Evolutionary conservation across 2,113 vertebrate genomes (phyloP).

Genomic region (Aspidoscelis tigris): DNA sequence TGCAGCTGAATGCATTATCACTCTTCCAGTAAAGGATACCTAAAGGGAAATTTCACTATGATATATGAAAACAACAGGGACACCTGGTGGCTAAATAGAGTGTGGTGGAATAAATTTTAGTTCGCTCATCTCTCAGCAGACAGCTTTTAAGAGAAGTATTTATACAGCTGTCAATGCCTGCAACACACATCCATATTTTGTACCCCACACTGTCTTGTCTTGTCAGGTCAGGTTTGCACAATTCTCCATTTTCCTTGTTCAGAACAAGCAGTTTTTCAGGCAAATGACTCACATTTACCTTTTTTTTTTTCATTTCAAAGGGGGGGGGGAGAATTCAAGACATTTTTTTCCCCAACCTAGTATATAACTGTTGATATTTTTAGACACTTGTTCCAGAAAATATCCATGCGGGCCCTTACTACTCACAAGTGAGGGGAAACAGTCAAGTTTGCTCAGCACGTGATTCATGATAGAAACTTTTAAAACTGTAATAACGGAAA

Average conservation of each 20-base stretch:
- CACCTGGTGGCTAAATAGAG: conserved; percentile 66
- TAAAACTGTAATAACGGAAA: no score
- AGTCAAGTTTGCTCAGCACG: background rate
- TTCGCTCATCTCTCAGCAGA: background rate
- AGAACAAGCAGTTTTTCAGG: background rate
- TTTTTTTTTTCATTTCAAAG: background rate
- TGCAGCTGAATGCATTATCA: background rate
- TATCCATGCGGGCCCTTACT: background rate
- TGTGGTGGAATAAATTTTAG: background rate
- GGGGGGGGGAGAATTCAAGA: background rate
- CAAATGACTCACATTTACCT: background rate
- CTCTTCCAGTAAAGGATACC: background rate
- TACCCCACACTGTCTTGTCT: background rate
- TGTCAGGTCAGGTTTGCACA: background rate
- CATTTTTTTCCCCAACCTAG: background rate
- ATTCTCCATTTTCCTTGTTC: background rate
- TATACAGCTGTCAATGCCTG: background rate
- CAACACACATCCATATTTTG: background rate
- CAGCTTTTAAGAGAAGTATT: background rate
- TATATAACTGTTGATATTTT: background rate
- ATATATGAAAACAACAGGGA: conserved; percentile 35
- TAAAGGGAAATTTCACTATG: background rate
- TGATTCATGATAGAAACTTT: background rate
- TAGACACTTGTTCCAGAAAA: no score
- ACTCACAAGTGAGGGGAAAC: background rate